These are phyloP conservation scores for Asbolus verrucosus DNA, from an alignment of 1,140 invertebrate genomes.

Conservation along the genomic window DNA sequence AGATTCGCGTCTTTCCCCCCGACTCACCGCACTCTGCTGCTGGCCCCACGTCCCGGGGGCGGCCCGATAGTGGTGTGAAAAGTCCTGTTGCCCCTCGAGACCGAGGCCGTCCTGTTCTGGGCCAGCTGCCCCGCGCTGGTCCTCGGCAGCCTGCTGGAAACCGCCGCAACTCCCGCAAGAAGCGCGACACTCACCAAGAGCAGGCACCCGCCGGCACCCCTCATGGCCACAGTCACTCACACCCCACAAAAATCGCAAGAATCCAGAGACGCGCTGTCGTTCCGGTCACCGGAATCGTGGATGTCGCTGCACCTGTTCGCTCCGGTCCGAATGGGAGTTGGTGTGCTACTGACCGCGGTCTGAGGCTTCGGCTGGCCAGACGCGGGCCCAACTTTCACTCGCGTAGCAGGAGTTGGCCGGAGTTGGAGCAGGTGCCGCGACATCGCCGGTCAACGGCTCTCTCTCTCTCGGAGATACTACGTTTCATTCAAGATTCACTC, in stretches of 20 bases:
- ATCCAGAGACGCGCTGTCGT: not conserved
- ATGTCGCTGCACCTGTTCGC: slow-evolving; percentile 25
- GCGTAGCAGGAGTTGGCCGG: slow-evolving; percentile 41
- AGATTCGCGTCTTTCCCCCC: too few relatives aligned
- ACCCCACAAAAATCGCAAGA: slow-evolving; percentile 9
- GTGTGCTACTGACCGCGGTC: slow-evolving; percentile 54
- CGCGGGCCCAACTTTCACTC: slow-evolving; percentile 52
- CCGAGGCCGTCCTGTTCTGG: slow-evolving; percentile 60
- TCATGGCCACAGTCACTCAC: slow-evolving; percentile 51
- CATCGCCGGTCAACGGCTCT: slow-evolving; percentile 51
- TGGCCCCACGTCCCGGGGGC: slow-evolving; percentile 55
- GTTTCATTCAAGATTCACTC: slow-evolving; percentile 52
- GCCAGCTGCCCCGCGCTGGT: slow-evolving; percentile 63
- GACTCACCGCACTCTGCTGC: slow-evolving; percentile 55
- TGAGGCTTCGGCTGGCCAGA: too few relatives aligned
- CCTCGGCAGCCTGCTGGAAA: slow-evolving; percentile 60
- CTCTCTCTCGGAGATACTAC: slow-evolving; percentile 40
- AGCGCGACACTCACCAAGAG: slow-evolving; percentile 55
- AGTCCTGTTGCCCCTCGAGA: slow-evolving; percentile 54
- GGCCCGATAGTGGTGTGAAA: slow-evolving; percentile 34
- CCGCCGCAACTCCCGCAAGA: slow-evolving; percentile 51
- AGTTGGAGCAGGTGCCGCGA: slow-evolving; percentile 38
- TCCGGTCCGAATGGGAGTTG: slow-evolving; percentile 48
- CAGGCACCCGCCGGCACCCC: slow-evolving; percentile 58
- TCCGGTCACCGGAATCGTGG: slow-evolving; percentile 43